Evolutionary conservation across 2,113 vertebrate genomes (phyloP), one percentile per base, ranked within the genome.

Genomic region (Chionomys nivalis): DNA sequence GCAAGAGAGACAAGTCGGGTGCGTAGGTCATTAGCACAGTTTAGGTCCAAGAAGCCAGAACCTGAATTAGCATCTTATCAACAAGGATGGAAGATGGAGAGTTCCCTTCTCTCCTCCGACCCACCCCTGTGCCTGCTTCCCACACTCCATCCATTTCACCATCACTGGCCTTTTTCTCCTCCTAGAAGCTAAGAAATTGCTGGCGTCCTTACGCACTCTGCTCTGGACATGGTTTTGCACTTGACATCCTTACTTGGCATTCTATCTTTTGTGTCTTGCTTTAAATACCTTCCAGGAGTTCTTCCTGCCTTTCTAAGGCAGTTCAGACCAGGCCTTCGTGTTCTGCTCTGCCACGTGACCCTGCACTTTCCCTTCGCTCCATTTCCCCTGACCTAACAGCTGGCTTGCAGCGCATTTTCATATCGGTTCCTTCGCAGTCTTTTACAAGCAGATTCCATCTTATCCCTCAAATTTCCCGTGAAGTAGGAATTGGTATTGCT

Each of bases 361-460:
- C 23, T 52, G 28, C 0, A 39, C 16, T 3, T 87, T 75, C 72
- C 49, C 44, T 44, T 88, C n/a, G 78, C 77, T 61, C 28, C 2
- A 66, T 7, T 63, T 70, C 26, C 1, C 33, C n/a, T 55, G 26
- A 26, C 66, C 65, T 77, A n/a, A 66, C 63, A 94, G 61, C 8
- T 26, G 79, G 77, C 26, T 42, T 73, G 66, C 42, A 39, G 5
- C n/a, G 3, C 1, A 26, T 73, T 79, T 88, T 31, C 91, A 63
- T 77, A 23, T 75, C 55, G 7, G 26, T 87, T 91, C 85, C 14
- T 92, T n/a, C 42, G 13, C 75, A 58, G 3, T 61, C 44, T 8
- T 83, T 96, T 92, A 66, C 4, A 90, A 72, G 28, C 70, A 93
- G 75, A 90, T 12, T 55, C 81, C 42, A 31, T 68, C 7, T 93